These are phyloP conservation scores for Nomada goodeniana DNA, from an alignment of 2,888 invertebrate genomes.

Conservation along the genomic window DNA sequence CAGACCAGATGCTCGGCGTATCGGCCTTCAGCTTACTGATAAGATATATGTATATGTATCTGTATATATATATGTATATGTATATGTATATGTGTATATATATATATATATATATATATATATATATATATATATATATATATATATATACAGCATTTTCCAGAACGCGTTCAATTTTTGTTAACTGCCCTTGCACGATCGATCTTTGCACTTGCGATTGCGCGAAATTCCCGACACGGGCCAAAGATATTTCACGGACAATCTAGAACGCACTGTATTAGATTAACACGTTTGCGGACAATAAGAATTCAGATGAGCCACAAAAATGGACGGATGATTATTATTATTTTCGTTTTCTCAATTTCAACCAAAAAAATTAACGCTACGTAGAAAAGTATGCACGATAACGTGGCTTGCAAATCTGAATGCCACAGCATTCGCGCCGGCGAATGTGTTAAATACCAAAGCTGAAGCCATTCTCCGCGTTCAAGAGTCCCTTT, in stretches of 20 bases:
- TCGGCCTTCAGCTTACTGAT: slow-evolving; percentile 4
- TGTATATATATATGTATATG: not conserved
- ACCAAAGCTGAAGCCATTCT: too few species aligned
- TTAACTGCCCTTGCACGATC: not conserved
- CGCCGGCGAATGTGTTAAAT: too few species aligned
- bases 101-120: not conserved
- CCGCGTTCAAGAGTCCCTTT: too few species aligned
- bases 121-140: not conserved
- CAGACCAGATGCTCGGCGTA: slow-evolving; percentile 3
- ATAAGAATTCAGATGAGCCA: too few species aligned
- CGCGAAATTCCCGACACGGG: not conserved
- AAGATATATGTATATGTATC: slow-evolving; percentile 3
- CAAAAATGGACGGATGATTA: too few species aligned
- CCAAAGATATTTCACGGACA: not conserved
- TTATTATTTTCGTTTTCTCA: too few species aligned
- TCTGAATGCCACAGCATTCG: too few species aligned
- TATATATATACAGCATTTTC: not conserved
- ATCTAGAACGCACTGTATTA: not conserved
- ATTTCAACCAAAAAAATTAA: too few species aligned
- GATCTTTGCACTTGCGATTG: not conserved
- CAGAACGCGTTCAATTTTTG: not conserved
- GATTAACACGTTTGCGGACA: too few species aligned
- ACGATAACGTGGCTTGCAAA: too few species aligned
- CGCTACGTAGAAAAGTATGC: too few species aligned
- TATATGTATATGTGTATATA: not conserved